These are phyloP conservation scores for Hippopotamyrus pictus DNA, from an alignment of 2,797 vertebrate genomes.

Conservation along the genomic window DNA sequence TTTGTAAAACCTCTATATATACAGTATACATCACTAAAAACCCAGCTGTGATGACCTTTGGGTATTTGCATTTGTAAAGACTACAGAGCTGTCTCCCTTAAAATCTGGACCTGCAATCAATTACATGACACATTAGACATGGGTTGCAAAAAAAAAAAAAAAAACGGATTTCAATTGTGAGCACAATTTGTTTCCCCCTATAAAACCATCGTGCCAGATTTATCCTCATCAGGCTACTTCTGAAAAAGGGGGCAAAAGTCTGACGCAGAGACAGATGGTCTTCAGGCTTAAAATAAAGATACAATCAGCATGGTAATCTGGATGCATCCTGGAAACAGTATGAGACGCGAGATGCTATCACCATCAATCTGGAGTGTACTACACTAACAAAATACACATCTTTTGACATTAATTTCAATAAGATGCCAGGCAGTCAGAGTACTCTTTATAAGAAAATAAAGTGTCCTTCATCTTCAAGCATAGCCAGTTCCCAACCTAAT, in stretches of 20 bases:
- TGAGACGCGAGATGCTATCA: neutral
- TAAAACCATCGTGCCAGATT: conserved; percentile 1
- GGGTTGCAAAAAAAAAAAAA: neutral
- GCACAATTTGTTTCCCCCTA: conserved; percentile 13
- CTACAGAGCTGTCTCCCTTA: neutral
- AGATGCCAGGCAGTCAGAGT: neutral
- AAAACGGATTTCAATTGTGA: conserved; percentile 10
- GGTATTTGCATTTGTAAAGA: neutral
- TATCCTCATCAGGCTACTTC: neutral
- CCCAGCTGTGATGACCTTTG: neutral
- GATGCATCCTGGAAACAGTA: neutral
- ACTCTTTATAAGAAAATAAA: neutral
- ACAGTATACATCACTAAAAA: neutral
- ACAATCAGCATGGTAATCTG: neutral
- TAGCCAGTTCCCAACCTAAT: neutral
- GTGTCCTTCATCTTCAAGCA: neutral
- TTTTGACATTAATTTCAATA: conserved; percentile 2
- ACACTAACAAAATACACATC: neutral
- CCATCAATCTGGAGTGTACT: neutral
- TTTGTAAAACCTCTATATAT: neutral
- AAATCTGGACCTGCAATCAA: conserved; percentile 7
- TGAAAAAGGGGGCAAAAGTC: neutral
- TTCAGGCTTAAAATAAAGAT: conserved; percentile 5
- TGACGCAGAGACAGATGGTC: neutral
- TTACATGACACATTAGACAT: conserved; percentile 3